Base-by-base conservation (phyloP, 2,113 vertebrate species). In the Pipra filicauda region DNA sequence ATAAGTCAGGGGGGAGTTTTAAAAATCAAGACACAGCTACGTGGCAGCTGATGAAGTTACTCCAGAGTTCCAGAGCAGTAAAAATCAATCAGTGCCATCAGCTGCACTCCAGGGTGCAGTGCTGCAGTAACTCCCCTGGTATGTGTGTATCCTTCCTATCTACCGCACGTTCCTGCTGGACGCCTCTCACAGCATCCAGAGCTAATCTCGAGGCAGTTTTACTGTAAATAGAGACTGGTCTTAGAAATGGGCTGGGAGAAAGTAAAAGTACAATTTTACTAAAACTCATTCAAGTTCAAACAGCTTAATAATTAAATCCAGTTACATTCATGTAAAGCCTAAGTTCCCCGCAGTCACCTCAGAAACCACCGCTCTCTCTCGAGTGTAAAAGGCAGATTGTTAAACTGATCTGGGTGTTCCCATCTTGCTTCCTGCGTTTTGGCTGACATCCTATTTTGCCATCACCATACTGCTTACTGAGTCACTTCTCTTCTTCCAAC, bases 361-460 rank as follows among this genome's bases (percentile, higher is more conserved):
- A 62, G 73, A 74, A 92, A 74, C 33, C 11, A 61, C 39, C 0
- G 0, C 44, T 93, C 69, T 67, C 44, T 31, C 26, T 46, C 79
- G 85, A 87, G 74, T 13, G 19, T 44, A 87, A 82, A 91, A 87
- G 2, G 3, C 77, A 96, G 91, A 61, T 87, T 91, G 91, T 78
- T 75, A 55, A 93, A 81, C 86, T 92, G 92, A 95, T 84, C 93
- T 93, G 94, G 95, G 96, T 95, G 96, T 97, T 97, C 87, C 95
- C 95, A 94, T 93, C 86, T 89, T 72, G 89, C 89, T 97, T 97
- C 95, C 96, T 95, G 95, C 23, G 0, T 87, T 95, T 70, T 94
- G 91, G 96, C 93, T 78, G 84, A 95, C 89, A 94, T 94, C 96
- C 95, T 92, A 95, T 61, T 91, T 82, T 95, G 93, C 94, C 96